Conservation (phyloP, 2,797 vertebrate species). For the Pangasius djambal region DNA sequence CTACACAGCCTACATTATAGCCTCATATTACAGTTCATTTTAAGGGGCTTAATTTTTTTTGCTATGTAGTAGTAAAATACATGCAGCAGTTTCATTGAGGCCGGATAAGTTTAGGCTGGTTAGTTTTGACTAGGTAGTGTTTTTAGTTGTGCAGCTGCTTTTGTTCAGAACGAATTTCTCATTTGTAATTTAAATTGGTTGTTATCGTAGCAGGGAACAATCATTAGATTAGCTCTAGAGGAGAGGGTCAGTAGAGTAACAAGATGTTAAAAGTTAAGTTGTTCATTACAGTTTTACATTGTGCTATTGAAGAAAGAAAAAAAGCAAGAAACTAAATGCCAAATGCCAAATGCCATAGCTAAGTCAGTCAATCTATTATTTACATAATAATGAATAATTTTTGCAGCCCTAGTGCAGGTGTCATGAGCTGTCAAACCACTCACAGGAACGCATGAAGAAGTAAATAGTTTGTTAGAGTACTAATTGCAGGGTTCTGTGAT, state of each 20-base stretch:
- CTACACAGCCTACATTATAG: background rate
- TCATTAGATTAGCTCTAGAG: background rate
- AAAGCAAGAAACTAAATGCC: background rate
- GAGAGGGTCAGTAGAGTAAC: background rate
- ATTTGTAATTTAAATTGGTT: background rate
- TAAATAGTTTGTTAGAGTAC: background rate
- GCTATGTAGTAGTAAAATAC: background rate
- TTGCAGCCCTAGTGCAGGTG: background rate
- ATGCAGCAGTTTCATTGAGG: background rate
- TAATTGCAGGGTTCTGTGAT: background rate
- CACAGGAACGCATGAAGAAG: background rate
- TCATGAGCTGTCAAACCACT: background rate
- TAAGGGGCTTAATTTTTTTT: no score
- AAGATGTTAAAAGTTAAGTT: background rate
- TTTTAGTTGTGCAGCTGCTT: background rate
- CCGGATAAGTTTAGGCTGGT: background rate
- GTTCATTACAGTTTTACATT: background rate
- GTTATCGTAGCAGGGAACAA: background rate
- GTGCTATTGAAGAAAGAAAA: background rate
- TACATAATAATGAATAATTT: background rate
- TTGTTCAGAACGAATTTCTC: no score
- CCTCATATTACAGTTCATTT: background rate
- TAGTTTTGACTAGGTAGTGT: background rate
- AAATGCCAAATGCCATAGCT: background rate
- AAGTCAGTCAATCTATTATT: background rate